phyloP scores from a whole-genome alignment of 1,140 invertebrate species.

The Diprion similis region DNA sequence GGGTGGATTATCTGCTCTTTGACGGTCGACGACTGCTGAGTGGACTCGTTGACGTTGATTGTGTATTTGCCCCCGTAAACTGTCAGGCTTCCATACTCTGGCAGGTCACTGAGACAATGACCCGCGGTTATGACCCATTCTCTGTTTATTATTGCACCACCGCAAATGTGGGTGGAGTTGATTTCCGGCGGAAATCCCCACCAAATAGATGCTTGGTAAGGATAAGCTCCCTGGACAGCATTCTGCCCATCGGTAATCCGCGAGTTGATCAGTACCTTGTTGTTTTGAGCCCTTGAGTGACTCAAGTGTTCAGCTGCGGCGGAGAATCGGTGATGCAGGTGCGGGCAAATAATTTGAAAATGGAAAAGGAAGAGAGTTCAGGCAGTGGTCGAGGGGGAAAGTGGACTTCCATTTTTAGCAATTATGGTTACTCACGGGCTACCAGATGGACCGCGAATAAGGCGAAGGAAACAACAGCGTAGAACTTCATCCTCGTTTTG shows the following conservation, averaged over 20 bases:
- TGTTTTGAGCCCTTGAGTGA: too few relatives aligned
- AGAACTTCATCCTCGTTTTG: not conserved
- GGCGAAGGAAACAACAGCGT: not conserved
- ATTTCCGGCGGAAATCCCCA: conserved; percentile 40
- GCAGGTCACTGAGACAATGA: conserved; percentile 58
- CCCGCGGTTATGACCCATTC: conserved; percentile 65
- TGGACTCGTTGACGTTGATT: conserved; percentile 42
- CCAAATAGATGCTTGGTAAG: conserved; percentile 61
- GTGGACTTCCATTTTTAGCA: too few relatives aligned
- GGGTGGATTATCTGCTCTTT: conserved; percentile 55
- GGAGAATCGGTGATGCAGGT: too few relatives aligned
- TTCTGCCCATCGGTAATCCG: conserved; percentile 23
- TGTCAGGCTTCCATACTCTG: conserved; percentile 32
- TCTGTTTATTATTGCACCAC: conserved; percentile 60
- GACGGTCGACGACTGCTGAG: conserved; percentile 53
- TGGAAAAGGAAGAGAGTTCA: too few relatives aligned
- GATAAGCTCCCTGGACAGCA: conserved; percentile 52
- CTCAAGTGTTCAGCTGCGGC: too few relatives aligned
- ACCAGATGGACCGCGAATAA: not conserved
- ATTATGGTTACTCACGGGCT: not conserved
- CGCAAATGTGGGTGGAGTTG: conserved; percentile 60
- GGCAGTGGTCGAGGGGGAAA: too few relatives aligned
- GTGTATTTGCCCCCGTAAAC: conserved; percentile 54
- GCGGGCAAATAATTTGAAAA: too few relatives aligned
- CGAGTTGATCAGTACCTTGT: not conserved